A percentile compares a stretch with the other conserved stretches of the same genome.
These are phyloP conservation scores for Cheiracanthium punctorium DNA, from an alignment of 2,888 invertebrate species.

Conservation along the genomic window DNA sequence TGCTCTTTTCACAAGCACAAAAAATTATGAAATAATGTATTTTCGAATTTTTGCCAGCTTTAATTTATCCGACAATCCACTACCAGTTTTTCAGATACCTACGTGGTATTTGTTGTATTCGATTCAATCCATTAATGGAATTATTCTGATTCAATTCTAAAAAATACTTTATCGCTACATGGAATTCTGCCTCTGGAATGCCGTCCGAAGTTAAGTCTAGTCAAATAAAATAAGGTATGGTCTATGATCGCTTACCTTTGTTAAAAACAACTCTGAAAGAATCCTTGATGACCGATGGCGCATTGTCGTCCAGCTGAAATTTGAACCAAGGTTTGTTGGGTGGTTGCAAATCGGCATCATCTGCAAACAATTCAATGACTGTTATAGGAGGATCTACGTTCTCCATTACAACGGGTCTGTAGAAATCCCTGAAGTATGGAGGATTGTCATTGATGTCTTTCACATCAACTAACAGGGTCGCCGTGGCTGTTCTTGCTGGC, in stretches of 20 bases:
- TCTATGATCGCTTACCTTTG: conserved; percentile 30
- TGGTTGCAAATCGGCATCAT: conserved; percentile 71
- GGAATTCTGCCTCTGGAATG: not conserved
- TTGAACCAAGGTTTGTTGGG: conserved; percentile 89
- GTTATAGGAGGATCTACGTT: conserved; percentile 73
- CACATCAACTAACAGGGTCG: conserved; percentile 73
- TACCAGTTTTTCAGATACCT: too few species aligned
- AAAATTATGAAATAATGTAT: too few species aligned
- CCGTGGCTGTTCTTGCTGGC: conserved; percentile 72
- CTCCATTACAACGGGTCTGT: conserved; percentile 75
- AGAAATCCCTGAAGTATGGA: conserved; percentile 72
- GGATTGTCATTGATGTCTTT: conserved; percentile 74
- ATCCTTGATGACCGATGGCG: conserved; percentile 44
- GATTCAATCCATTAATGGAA: too few species aligned
- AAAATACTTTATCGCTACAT: too few species aligned
- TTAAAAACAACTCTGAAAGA: conserved; percentile 63
- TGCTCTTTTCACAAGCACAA: too few species aligned
- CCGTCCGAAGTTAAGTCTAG: not conserved
- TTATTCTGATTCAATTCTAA: too few species aligned
- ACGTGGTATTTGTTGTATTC: too few species aligned
- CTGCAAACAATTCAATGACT: conserved; percentile 71
- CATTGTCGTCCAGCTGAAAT: conserved; percentile 81
- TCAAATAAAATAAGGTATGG: not conserved
- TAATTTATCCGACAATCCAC: too few species aligned
- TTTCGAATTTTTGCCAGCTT: too few species aligned